Base-by-base conservation (phyloP, 2,888 invertebrate genomes). In the Heteromurus nitidus region DNA sequence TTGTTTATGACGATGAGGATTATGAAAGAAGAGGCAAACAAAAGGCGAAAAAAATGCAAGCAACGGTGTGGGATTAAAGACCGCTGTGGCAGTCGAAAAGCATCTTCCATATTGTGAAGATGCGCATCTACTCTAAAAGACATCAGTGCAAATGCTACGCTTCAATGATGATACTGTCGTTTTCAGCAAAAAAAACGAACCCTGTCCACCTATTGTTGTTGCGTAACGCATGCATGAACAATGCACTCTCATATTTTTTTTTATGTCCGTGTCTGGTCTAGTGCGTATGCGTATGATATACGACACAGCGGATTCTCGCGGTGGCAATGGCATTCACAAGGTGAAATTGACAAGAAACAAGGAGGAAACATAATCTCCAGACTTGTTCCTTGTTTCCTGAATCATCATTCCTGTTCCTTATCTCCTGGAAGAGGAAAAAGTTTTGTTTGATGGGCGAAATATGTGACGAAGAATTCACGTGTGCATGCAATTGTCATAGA, bases 281-380 rank as follows among this genome's bases (percentile, higher is more conserved):
- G 11, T 70, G 58, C 28, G 16, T 9, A 44, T 26, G 13, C 7
- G 22, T n/a, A n/a, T 50, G 50, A 50, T 50, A 22, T 50, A 50
- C 18, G 50, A 44, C 3, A 3, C 16, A 60, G 26, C 22, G 9
- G 11, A 30, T 28, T 13, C n/a, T 47, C 22, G 30, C 26, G 68
- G 67, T 75, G 67, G 67, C 16, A 22, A 62, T 76, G 68, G 60
- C 60, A 60, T 76, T 67, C 68, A 65, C 68, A 67, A 30, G 68
- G 60, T 60, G 68, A 77, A 77, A 77, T 70, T 77, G 77, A 70
- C 70, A 77, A 60, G 69, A 22, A 47, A 64, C 69, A 64, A 70
- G 62, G 60, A 70, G 62, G 60, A 31, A 53, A 70, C 64, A 60
- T 76, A 77, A 64, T 77, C 64, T 77, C 69, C 69, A 70, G 77